Base-by-base conservation (phyloP, 1,140 invertebrate species). In the Portunus trituberculatus region DNA sequence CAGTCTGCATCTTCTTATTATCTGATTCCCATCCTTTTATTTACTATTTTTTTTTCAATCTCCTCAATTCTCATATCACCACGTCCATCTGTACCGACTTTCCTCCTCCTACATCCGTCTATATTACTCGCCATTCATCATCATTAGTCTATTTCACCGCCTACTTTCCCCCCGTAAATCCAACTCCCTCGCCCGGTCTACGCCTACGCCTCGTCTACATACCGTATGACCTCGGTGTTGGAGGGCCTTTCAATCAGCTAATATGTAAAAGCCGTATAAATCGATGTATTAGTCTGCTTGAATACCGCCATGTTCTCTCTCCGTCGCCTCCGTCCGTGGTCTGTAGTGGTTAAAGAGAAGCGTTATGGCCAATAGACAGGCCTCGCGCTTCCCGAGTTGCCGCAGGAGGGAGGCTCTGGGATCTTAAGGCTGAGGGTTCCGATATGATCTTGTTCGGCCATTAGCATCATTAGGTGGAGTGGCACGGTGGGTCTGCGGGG, bases 371-470 rank as follows among this genome's bases (percentile, higher is more conserved):
- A 76, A n/a, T 76, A n/a, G 6, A 76, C 67, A n/a, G 25, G n/a
- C n/a, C 25, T n/a, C 3, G 67, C 20, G 16, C 6, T 76, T 25
- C n/a, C 25, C 67, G 67, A n/a, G 20, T 76, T 76, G 20, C 67
- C 67, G 67, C 20, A 20, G 20, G 52, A 59, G 20, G n/a, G 67
- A 76, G 67, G 67, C 20, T 76, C 2, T 0, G 4, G 20, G 67
- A n/a, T 76, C 67, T 76, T n/a, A 25, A 25, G 25, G 67, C 67
- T 76, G 16, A n/a, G n/a, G n/a, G 67, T 1, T 76, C 20, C n/a
- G 67, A 76, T 76, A 76, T 76, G 67, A 76, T 76, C 67, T 76
- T 76, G 67, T 76, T 76, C 20, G 67, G 67, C 25, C 67, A 76
- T 76, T 76, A 76, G n/a, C 67, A 76, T 76, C 67, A 76, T 76